Conservation (phyloP, 2,113 vertebrate species). For the Periophthalmus modestus region DNA sequence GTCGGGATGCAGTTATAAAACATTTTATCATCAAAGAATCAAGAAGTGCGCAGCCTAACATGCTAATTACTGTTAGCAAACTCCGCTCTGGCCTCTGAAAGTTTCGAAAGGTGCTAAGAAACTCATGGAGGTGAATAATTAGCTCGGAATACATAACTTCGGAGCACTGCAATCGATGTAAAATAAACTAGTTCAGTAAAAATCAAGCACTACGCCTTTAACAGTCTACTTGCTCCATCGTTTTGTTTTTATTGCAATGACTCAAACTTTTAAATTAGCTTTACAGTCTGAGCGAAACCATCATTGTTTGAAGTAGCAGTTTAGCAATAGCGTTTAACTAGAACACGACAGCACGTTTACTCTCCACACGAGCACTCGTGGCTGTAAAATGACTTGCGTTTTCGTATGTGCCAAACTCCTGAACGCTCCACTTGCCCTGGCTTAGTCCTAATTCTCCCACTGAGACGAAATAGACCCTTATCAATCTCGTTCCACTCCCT, state of each 20-base stretch:
- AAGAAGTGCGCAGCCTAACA: too few relatives aligned
- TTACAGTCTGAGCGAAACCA: not conserved
- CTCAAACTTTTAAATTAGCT: not conserved
- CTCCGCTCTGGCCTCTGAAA: too few relatives aligned
- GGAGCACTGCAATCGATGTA: too few relatives aligned
- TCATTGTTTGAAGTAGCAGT: not conserved
- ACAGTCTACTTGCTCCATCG: too few relatives aligned
- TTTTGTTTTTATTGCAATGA: not conserved
- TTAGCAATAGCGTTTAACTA: not conserved
- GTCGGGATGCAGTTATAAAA: too few relatives aligned
- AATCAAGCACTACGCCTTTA: too few relatives aligned
- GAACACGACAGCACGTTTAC: not conserved
- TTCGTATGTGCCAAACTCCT: not conserved
- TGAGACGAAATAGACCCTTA: slow-evolving; percentile 13
- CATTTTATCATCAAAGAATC: too few relatives aligned
- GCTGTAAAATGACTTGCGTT: not conserved
- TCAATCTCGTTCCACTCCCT: slow-evolving; percentile 6
- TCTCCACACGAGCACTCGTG: not conserved
- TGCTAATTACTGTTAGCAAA: too few relatives aligned
- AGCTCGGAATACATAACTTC: too few relatives aligned
- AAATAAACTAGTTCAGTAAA: too few relatives aligned
- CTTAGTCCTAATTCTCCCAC: not conserved
- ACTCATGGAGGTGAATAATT: too few relatives aligned
- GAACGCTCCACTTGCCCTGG: not conserved
- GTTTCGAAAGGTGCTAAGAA: too few relatives aligned